These are phyloP conservation scores for Argyresthia albistria DNA, from an alignment of 2,888 invertebrate genomes.

Conservation along the genomic window DNA sequence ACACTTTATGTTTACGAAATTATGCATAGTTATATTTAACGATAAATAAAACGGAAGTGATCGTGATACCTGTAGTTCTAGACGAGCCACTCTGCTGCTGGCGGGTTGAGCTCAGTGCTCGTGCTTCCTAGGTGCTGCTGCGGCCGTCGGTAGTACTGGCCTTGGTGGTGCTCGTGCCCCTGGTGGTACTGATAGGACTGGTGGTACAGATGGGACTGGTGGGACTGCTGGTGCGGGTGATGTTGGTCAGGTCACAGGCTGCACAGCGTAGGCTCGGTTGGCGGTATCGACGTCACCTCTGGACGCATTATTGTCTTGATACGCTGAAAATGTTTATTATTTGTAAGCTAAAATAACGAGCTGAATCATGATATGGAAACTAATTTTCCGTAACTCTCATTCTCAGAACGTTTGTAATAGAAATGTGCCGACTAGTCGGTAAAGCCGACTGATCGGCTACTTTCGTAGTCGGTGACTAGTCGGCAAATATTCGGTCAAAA, in stretches of 20 bases:
- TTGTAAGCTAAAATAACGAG: not conserved
- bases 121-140: too few relatives aligned
- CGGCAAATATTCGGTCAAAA: too few relatives aligned
- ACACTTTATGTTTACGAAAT: too few relatives aligned
- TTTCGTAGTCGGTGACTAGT: too few relatives aligned
- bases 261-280: conserved; percentile 42
- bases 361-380: not conserved
- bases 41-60: too few relatives aligned
- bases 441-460: too few relatives aligned
- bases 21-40: too few relatives aligned
- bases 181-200: conserved; percentile 10
- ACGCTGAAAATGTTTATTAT: conserved; percentile 28
- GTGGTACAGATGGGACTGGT: too few relatives aligned
- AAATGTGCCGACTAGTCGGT: too few relatives aligned
- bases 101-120: conserved; percentile 14
- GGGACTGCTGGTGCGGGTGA: conserved; percentile 5
- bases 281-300: conserved; percentile 46
- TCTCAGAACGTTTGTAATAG: too few relatives aligned
- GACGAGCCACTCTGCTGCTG: conserved; percentile 57
- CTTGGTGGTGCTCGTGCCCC: conserved; percentile 29
- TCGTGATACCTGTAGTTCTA: conserved; percentile 12
- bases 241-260: conserved; percentile 52
- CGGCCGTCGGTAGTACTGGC: conserved; percentile 17
- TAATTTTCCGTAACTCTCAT: not conserved
- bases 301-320: conserved; percentile 47